phyloP scores from a whole-genome alignment of 2,113 vertebrate species.

The Oncorhynchus mykiss region DNA sequence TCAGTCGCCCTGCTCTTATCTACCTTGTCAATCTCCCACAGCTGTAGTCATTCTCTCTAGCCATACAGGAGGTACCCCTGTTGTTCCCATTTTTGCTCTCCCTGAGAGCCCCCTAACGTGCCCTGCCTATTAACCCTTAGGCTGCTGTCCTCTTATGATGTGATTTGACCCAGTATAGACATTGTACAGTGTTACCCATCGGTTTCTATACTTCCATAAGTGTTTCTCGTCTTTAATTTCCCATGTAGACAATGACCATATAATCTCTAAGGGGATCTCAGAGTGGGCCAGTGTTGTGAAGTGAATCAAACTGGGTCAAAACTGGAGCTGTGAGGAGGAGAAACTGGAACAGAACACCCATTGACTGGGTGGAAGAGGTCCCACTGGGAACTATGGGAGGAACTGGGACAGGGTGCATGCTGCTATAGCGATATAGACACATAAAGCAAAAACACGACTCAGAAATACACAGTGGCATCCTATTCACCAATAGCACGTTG shows the following conservation, averaged over 20 bases:
- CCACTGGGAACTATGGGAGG: slow-evolving; percentile 52
- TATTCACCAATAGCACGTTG: slow-evolving; percentile 19
- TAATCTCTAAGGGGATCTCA: too few relatives aligned
- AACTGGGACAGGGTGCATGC: slow-evolving; percentile 64
- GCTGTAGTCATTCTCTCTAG: slow-evolving; percentile 55
- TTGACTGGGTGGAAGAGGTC: slow-evolving; percentile 60
- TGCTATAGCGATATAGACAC: slow-evolving; percentile 67
- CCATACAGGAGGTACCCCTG: slow-evolving; percentile 21
- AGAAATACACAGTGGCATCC: slow-evolving; percentile 33
- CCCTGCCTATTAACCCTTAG: slow-evolving; percentile 1
- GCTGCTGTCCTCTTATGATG: slow-evolving; percentile 30
- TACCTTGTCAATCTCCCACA: slow-evolving; percentile 65
- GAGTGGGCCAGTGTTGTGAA: slow-evolving; percentile 11
- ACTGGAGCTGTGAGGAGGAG: slow-evolving; percentile 46
- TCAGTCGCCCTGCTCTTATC: slow-evolving; percentile 55
- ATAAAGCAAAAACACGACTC: slow-evolving; percentile 51
- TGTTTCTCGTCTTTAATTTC: background rate
- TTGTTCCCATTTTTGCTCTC: slow-evolving; percentile 49
- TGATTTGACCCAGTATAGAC: background rate
- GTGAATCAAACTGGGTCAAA: slow-evolving; percentile 71
- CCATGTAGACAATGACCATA: too few relatives aligned
- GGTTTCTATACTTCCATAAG: background rate
- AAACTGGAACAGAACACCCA: slow-evolving; percentile 65
- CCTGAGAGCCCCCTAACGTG: slow-evolving; percentile 29
- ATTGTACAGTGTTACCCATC: too few relatives aligned